Conservation (phyloP, 2,113 vertebrate species). For the Phainopepla nitens region DNA sequence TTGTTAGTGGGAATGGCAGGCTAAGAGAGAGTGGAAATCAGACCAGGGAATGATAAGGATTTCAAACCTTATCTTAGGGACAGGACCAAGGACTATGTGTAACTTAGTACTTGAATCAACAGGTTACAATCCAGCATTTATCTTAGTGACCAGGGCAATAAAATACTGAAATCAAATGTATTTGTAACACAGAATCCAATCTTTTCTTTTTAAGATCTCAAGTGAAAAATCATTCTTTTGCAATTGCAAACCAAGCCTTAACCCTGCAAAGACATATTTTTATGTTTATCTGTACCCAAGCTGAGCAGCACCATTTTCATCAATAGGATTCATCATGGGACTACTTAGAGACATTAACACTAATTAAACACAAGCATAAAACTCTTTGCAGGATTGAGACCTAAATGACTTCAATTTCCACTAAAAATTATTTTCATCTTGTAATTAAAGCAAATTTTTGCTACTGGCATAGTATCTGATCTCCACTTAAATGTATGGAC, state of each 20-base stretch:
- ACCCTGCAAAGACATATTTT: neutral
- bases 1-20: neutral
- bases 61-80: neutral
- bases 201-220: neutral
- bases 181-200: neutral
- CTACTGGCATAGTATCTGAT: neutral
- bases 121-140: neutral
- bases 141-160: neutral
- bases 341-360: slow-evolving; percentile 31
- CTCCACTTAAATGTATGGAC: neutral
- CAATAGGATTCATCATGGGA: slow-evolving; percentile 26
- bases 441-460: slow-evolving; percentile 30
- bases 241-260: neutral
- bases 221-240: neutral
- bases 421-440: slow-evolving; percentile 36
- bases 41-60: neutral
- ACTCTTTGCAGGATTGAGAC: slow-evolving; percentile 22
- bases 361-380: slow-evolving; percentile 47
- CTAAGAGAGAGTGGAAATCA: neutral
- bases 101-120: neutral
- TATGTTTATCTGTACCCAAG: neutral
- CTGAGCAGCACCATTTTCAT: neutral
- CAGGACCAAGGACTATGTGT: neutral
- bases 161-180: neutral
- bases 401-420: slow-evolving; percentile 5